A percentile compares a stretch with the other conserved stretches of the same genome.
These are phyloP conservation scores for Phataginus tricuspis DNA, from an alignment of 2,797 vertebrate species.

Conservation along the genomic window DNA sequence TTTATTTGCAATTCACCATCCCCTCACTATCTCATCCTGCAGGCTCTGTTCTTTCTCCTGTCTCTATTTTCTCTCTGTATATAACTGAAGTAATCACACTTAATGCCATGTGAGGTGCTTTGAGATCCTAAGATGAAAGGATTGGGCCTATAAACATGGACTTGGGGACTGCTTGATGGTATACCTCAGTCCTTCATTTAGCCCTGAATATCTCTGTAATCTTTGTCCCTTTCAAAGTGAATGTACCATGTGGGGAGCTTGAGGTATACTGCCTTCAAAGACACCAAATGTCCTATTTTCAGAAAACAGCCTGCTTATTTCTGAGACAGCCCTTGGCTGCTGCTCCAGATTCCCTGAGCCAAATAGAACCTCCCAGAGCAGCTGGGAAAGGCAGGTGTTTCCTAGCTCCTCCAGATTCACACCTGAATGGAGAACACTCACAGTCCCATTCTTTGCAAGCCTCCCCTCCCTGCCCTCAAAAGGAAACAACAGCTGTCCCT, in stretches of 20 bases:
- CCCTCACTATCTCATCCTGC: background rate
- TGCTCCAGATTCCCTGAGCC: conserved; percentile 48
- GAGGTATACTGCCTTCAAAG: conserved; percentile 23
- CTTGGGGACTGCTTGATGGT: background rate
- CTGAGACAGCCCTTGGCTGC: conserved; percentile 50
- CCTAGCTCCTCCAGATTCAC: conserved; percentile 1
- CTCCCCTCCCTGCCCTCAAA: background rate
- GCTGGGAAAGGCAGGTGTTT: conserved; percentile 61
- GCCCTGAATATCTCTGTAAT: background rate
- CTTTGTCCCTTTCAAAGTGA: conserved; percentile 51
- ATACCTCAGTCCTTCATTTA: background rate
- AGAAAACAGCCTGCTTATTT: conserved; percentile 61
- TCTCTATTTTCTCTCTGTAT: conserved; percentile 5
- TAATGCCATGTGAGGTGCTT: conserved; percentile 47
- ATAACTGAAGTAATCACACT: conserved; percentile 37
- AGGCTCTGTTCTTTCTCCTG: conserved; percentile 21
- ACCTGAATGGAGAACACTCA: conserved; percentile 21
- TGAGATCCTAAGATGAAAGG: conserved; percentile 48
- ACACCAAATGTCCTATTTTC: conserved; percentile 68
- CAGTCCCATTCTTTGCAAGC: background rate
- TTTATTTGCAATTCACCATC: background rate
- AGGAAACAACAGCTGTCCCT: background rate
- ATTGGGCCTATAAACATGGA: background rate
- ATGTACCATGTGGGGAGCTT: background rate
- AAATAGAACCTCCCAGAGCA: conserved; percentile 56